These are phyloP conservation scores for Syngnathus floridae DNA, from an alignment of 2,113 vertebrate genomes.

Conservation along the genomic window DNA sequence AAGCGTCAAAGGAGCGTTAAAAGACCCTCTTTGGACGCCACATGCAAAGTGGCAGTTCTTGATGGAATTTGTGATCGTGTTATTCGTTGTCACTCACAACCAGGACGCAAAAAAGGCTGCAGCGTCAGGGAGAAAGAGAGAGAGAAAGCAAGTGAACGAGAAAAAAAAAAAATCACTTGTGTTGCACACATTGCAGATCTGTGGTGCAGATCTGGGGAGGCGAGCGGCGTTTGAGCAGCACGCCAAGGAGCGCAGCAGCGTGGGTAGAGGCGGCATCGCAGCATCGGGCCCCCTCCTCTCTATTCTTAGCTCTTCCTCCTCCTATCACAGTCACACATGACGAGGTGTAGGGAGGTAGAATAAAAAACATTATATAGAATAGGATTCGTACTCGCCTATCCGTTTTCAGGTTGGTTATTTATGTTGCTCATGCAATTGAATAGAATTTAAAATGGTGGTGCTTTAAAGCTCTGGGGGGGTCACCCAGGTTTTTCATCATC, in stretches of 20 bases:
- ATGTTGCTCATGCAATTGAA: neutral
- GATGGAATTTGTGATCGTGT: slow-evolving; percentile 32
- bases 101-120: slow-evolving; percentile 7
- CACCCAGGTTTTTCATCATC: neutral
- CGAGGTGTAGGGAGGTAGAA: slow-evolving; percentile 27
- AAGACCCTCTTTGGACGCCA: slow-evolving; percentile 28
- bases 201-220: slow-evolving; percentile 10
- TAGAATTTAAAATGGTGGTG: too few relatives aligned
- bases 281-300: slow-evolving; percentile 41
- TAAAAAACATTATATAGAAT: slow-evolving; percentile 10
- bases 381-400: neutral
- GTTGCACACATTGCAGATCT: slow-evolving; percentile 3
- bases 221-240: slow-evolving; percentile 19
- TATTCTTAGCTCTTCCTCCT: slow-evolving; percentile 61
- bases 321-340: slow-evolving; percentile 55
- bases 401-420: neutral
- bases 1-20: slow-evolving; percentile 17
- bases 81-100: slow-evolving; percentile 24
- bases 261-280: slow-evolving; percentile 49
- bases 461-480: too few relatives aligned
- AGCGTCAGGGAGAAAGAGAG: neutral
- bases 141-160: neutral
- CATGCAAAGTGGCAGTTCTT: slow-evolving; percentile 30
- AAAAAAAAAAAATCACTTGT: neutral
- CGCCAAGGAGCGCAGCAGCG: slow-evolving; percentile 22